Evolutionary conservation across 2,888 invertebrate genomes (phyloP).

Genomic region (Busseola fusca): DNA sequence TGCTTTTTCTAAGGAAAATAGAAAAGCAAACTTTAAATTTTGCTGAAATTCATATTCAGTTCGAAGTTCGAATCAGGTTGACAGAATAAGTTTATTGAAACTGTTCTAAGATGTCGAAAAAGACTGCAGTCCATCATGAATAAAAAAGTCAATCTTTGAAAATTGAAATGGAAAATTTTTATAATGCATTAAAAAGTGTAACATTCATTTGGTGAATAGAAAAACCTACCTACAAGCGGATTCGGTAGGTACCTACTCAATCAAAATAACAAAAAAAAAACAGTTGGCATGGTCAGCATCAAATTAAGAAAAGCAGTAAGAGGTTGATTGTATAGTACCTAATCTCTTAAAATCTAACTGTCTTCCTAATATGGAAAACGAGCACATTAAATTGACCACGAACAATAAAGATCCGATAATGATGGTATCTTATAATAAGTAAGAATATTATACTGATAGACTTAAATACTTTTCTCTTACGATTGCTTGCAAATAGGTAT

Average conservation of each 20-base stretch:
- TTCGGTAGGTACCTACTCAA: neutral
- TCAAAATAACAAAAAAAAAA: neutral
- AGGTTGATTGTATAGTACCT: neutral
- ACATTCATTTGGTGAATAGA: neutral
- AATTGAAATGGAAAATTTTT: neutral
- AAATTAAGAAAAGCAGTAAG: neutral
- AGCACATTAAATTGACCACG: neutral
- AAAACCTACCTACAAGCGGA: neutral
- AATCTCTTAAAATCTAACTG: neutral
- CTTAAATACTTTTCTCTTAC: constrained; percentile 1
- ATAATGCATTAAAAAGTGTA: neutral
- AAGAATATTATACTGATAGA: neutral
- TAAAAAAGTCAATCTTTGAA: neutral
- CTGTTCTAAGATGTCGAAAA: neutral
- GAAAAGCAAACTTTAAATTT: neutral
- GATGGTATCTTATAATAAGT: neutral
- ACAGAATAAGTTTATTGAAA: neutral
- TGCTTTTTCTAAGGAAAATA: neutral
- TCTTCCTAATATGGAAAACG: neutral
- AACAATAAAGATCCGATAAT: constrained; percentile 9
- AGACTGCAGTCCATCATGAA: neutral
- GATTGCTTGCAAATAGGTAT: neutral
- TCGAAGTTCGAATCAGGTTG: neutral
- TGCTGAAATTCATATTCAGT: neutral
- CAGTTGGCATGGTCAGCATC: neutral